Conservation (phyloP, 2,888 invertebrate genomes). For the Drosophila basisetae region DNA sequence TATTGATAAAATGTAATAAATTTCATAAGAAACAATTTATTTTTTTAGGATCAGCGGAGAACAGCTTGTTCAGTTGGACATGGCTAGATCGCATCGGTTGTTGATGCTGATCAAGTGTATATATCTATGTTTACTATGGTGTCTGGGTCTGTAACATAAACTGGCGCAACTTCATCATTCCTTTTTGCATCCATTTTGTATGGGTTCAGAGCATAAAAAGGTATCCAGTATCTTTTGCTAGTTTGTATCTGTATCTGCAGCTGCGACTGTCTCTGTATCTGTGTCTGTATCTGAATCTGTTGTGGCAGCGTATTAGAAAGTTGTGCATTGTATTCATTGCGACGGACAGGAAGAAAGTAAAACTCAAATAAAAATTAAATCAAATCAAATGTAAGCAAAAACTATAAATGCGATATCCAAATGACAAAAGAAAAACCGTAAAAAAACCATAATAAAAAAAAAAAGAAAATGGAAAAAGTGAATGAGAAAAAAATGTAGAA, state of each 20-base stretch:
- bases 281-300: not conserved
- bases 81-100: not conserved
- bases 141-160: not conserved
- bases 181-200: not conserved
- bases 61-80: not conserved
- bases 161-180: not conserved
- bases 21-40: not conserved
- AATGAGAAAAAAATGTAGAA: slow-evolving; percentile 13
- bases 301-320: slow-evolving; percentile 29
- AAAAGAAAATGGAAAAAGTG: slow-evolving; percentile 22
- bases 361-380: slow-evolving; percentile 2
- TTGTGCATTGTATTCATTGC: not conserved
- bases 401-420: not conserved
- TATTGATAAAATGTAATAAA: not conserved
- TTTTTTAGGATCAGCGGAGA: not conserved
- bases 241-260: not conserved
- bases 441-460: not conserved
- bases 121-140: not conserved
- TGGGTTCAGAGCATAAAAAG: not conserved
- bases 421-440: slow-evolving; percentile 14
- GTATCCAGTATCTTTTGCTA: not conserved
- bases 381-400: not conserved
- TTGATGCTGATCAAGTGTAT: not conserved
- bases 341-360: slow-evolving; percentile 21
- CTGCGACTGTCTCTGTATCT: not conserved